Percentiles rank a stretch among this genome's conserved stretches.
These are phyloP conservation scores for Tiliacea aurago DNA, from an alignment of 2,888 invertebrate species.

Conservation along the genomic window DNA sequence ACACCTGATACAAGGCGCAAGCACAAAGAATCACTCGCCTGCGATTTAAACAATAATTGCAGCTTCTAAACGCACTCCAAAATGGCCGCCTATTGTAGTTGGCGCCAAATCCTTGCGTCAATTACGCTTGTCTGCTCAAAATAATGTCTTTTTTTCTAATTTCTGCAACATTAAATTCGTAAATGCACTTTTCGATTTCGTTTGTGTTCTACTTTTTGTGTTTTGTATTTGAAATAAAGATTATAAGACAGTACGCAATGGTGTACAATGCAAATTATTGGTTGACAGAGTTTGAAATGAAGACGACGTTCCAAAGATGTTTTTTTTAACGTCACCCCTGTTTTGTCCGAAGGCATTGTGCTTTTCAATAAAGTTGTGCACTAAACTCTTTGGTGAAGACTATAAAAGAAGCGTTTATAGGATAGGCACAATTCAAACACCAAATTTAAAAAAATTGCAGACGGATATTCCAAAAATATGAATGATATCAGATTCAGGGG, in stretches of 20 bases:
- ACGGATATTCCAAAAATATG: neutral
- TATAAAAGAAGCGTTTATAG: neutral
- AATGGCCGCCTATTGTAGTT: constrained; percentile 58
- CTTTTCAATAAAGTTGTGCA: neutral
- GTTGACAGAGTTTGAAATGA: constrained; percentile 54
- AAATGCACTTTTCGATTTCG: constrained; percentile 57
- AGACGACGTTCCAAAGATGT: neutral
- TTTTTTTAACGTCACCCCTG: neutral
- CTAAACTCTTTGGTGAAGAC: neutral
- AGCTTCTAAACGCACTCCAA: constrained; percentile 59
- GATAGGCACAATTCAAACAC: neutral
- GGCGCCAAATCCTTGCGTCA: constrained; percentile 69
- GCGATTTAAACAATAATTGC: constrained; percentile 56
- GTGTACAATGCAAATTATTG: constrained; percentile 39
- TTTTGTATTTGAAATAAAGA: constrained; percentile 39
- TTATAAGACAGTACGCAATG: constrained; percentile 2
- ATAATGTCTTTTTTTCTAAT: constrained; percentile 50
- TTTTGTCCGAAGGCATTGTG: neutral
- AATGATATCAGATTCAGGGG: neutral
- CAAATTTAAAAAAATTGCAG: neutral
- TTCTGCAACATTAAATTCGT: constrained; percentile 62
- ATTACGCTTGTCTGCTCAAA: constrained; percentile 51
- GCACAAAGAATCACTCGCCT: constrained; percentile 51
- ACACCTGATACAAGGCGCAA: constrained; percentile 52
- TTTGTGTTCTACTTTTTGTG: constrained; percentile 58